A percentile compares a stretch with the other conserved stretches of the same genome.
These are phyloP conservation scores for Drosophila mettleri DNA, from an alignment of 2,888 invertebrate genomes.

Conservation along the genomic window DNA sequence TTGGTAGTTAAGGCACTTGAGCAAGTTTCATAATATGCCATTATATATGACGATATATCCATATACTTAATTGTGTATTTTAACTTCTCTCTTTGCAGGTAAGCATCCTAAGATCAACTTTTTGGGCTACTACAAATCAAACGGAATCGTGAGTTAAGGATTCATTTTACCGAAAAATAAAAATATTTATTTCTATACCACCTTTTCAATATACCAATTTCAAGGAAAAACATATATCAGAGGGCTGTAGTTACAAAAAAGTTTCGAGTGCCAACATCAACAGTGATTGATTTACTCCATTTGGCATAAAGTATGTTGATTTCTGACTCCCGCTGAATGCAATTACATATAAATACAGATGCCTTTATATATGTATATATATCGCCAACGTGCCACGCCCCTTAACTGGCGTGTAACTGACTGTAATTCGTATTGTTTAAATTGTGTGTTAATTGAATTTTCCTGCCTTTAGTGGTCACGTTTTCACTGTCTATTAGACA, in stretches of 20 bases:
- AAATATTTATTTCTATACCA: neutral
- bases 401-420: neutral
- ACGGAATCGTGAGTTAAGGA: neutral
- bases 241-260: neutral
- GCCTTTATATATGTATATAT: too few relatives aligned
- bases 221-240: neutral
- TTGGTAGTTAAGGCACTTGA: neutral
- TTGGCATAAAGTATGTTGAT: neutral
- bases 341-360: neutral
- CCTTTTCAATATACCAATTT: neutral
- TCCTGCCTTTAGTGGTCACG: slow-evolving; percentile 60
- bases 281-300: neutral
- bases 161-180: too few relatives aligned
- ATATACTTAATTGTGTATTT: neutral
- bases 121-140: too few relatives aligned
- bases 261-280: neutral
- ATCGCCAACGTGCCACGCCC: neutral
- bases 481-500: slow-evolving; percentile 44
- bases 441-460: slow-evolving; percentile 67
- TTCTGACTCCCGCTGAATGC: neutral
- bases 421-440: slow-evolving; percentile 20
- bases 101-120: slow-evolving; percentile 12
- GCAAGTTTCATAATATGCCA: neutral
- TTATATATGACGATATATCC: neutral
- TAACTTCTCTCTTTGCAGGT: slow-evolving; percentile 43